Evolutionary conservation across 2,113 vertebrate genomes (phyloP).

Genomic region (Probosciger aterrimus): DNA sequence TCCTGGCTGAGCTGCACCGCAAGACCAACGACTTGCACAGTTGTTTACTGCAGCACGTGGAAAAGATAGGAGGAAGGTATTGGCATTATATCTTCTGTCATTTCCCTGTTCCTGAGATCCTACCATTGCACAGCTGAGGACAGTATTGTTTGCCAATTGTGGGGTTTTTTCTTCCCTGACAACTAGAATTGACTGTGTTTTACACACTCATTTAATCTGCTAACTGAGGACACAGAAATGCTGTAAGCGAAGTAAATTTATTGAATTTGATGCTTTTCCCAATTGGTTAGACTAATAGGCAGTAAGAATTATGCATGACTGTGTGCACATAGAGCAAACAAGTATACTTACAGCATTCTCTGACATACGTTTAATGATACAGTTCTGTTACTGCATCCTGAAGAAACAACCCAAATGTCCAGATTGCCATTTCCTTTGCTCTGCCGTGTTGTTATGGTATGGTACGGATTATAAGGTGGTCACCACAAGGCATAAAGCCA

Average conservation of each 20-base stretch:
- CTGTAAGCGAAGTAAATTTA: background rate
- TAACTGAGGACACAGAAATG: background rate
- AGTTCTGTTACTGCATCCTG: background rate
- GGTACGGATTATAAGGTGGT: background rate
- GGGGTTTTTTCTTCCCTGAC: background rate
- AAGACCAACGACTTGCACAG: slow-evolving; percentile 89
- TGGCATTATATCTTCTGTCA: accelerated
- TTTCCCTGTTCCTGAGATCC: accelerated
- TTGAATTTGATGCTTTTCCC: background rate
- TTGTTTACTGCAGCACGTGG: slow-evolving; percentile 86
- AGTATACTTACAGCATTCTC: background rate
- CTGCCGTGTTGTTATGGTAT: background rate
- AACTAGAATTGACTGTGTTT: background rate
- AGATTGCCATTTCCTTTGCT: background rate
- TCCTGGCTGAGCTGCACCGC: slow-evolving; percentile 90
- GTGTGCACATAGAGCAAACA: background rate
- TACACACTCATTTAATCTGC: background rate
- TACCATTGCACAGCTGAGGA: background rate
- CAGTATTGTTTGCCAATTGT: background rate
- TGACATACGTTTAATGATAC: accelerated
- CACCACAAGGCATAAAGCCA: background rate
- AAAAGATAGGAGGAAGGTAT: slow-evolving; percentile 88
- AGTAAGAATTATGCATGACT: accelerated
- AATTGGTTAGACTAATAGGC: background rate
- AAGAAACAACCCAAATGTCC: background rate